Evolutionary conservation across 2,888 invertebrate species (phyloP).

Genomic region (Meghimatium bilineatum): DNA sequence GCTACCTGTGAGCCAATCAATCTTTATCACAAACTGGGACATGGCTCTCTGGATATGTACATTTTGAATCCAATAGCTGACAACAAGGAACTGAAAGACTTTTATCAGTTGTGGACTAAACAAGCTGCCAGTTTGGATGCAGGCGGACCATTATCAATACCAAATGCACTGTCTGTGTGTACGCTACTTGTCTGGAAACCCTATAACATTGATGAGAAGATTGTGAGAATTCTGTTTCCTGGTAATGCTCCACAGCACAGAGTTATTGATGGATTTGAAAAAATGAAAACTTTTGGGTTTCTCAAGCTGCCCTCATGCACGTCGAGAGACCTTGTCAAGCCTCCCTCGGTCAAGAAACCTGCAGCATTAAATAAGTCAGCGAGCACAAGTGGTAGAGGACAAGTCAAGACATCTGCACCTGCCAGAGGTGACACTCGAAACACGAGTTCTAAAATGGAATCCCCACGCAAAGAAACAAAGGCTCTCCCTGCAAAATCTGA

Average conservation of each 20-base stretch:
- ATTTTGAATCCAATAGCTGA: slow-evolving; percentile 94
- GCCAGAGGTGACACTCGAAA: slow-evolving; percentile 22
- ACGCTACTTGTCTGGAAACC: slow-evolving; percentile 97
- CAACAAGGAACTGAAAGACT: slow-evolving; percentile 94
- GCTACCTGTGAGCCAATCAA: slow-evolving; percentile 90
- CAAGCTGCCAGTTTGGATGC: slow-evolving; percentile 82
- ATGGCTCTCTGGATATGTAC: slow-evolving; percentile 95
- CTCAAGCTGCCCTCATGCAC: slow-evolving; percentile 92
- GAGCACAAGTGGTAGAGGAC: slow-evolving; percentile 8
- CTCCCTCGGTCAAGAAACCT: slow-evolving; percentile 65
- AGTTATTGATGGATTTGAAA: slow-evolving; percentile 95
- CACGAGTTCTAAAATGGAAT: slow-evolving; percentile 45
- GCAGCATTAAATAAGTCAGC: slow-evolving; percentile 34
- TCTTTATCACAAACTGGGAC: slow-evolving; percentile 94
- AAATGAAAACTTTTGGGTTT: slow-evolving; percentile 92
- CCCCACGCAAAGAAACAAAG: slow-evolving; percentile 52
- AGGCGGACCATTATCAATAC: slow-evolving; percentile 79
- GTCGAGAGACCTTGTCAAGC: slow-evolving; percentile 79
- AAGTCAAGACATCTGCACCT: slow-evolving; percentile 32
- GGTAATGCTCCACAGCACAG: slow-evolving; percentile 96
- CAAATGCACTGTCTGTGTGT: slow-evolving; percentile 94
- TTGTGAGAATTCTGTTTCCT: slow-evolving; percentile 95
- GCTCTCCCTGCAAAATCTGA: slow-evolving; percentile 49
- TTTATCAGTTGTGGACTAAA: slow-evolving; percentile 92
- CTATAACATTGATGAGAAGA: slow-evolving; percentile 92